Evolutionary conservation across 2,113 vertebrate species (phyloP), one percentile per base, ranked within the genome.

Genomic region (Otus sunia): DNA sequence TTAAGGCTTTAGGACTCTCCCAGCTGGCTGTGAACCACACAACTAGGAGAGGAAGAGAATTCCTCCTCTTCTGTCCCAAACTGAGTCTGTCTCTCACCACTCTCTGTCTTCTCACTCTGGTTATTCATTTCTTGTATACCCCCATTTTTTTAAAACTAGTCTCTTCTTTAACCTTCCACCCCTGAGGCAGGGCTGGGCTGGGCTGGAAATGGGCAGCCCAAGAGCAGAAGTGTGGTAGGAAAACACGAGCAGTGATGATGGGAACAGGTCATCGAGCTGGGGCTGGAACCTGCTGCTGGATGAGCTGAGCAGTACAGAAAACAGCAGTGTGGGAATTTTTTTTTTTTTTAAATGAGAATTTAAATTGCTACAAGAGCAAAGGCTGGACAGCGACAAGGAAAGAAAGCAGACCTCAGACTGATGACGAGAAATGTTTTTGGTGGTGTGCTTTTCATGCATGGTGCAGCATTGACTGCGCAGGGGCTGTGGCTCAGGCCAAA

Each of bases 391-490:
- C 0, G 3, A 26, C n/a, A 66, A 77, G 64, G 26, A 52, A 71
- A 89, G 86, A 83, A 83, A 85, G 71, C 53, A 64, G 67, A 59
- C 32, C n/a, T 68, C 45, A 29, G n/a, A 9, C 34, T 80, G 86
- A 58, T 76, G n/a, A 27, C 2, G 9, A 66, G 43, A 86, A 59
- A 36, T 60, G 20, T 6, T 37, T 82, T 72, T 55, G 34, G 27
- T 64, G 43, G 6, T 90, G 50, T 3, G 36, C 74, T 77, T 76
- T 52, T 59, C 52, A 53, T 86, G 34, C 1, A 0, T 29, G 53
- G 49, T 1, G 0, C 30, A n/a, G 50, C 0, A 0, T 26, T 77
- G 78, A 30, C 74, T 69, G 34, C 2, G 0, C 30, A 80, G 50
- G 20, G 66, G 74, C 78, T 53, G 45, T 36, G 22, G 63, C 55